Evolutionary conservation across 2,797 vertebrate species (phyloP), one percentile per base, ranked within the genome.

Genomic region (Amniataba percoides): DNA sequence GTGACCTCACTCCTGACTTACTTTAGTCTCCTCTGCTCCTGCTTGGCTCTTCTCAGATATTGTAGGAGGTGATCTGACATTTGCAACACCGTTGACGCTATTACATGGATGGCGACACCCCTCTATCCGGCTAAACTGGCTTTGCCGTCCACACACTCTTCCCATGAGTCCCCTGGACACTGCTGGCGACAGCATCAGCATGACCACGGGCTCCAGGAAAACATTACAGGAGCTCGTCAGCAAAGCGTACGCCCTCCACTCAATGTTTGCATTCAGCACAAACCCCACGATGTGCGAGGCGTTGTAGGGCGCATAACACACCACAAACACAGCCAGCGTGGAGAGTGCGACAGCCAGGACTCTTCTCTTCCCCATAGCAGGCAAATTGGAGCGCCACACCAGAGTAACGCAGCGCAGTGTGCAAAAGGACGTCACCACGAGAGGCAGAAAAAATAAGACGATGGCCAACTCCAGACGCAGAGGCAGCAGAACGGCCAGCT

Each of bases 261-360:
- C 2, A 0, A 96, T 51, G 0, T 88, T 94, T 0, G 66, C 0
- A 0, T 81, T 1, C 43, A 57, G 1, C 57, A 88, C 84, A 10
- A 96, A 97, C 4, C 96, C 95, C 1, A 96, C 95, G 0, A 98
- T 59, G 0, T 97, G 97, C 3, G 96, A 96, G 64, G 94, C 77
- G 3, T 97, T 97, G 92, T 97, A 98, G 21, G 97, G 97, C 0
- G 95, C 95, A 7, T 97, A 94, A 84, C 97, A 97, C 62, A 97
- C 91, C 68, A 97, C 88, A 11, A 97, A 96, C 5, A 97, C 94
- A 0, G 92, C 87, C 48, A 97, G 91, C 0, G 97, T 96, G 43
- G 95, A 94, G 0, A 96, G 89, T 0, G 97, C 96, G 5, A 97
- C 95, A 2, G 93, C 85, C 59, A 97, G 92, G 0, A 96, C 97